These are phyloP conservation scores for Leptopilina clavipes DNA, from an alignment of 1,140 invertebrate genomes.

Conservation along the genomic window DNA sequence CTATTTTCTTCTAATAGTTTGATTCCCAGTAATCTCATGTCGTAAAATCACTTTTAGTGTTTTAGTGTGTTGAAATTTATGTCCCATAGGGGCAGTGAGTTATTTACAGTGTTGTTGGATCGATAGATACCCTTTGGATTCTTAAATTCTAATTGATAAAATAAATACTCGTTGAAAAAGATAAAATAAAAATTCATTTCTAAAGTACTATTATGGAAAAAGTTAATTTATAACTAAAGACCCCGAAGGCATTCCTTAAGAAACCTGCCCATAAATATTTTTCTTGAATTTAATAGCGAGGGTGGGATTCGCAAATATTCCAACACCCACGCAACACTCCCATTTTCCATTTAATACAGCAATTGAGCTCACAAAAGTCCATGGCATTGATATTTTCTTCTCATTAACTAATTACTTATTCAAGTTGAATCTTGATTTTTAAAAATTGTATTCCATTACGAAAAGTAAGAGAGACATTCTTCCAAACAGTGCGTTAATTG, in stretches of 20 bases:
- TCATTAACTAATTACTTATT: neutral
- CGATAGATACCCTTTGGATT: neutral
- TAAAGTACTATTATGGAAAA: neutral
- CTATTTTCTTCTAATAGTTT: neutral
- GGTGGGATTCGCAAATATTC: neutral
- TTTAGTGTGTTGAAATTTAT: slow-evolving; percentile 8
- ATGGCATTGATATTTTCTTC: neutral
- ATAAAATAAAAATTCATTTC: too few relatives aligned
- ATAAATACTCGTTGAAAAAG: neutral
- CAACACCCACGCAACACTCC: neutral
- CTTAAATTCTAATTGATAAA: neutral
- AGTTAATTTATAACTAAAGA: neutral
- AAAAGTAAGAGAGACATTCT: too few relatives aligned
- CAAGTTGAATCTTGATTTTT: neutral
- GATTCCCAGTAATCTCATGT: neutral
- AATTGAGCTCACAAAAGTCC: neutral
- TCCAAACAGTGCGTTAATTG: too few relatives aligned
- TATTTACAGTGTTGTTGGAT: neutral
- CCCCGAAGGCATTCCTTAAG: neutral
- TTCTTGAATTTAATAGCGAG: neutral
- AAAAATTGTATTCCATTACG: too few relatives aligned
- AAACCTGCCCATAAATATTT: neutral
- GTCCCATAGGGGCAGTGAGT: neutral
- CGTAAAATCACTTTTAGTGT: neutral
- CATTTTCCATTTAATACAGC: neutral